These are phyloP conservation scores for Lytechinus pictus DNA, from an alignment of 35 echinoderm and acorn worm genomes.

Conservation along the genomic window DNA sequence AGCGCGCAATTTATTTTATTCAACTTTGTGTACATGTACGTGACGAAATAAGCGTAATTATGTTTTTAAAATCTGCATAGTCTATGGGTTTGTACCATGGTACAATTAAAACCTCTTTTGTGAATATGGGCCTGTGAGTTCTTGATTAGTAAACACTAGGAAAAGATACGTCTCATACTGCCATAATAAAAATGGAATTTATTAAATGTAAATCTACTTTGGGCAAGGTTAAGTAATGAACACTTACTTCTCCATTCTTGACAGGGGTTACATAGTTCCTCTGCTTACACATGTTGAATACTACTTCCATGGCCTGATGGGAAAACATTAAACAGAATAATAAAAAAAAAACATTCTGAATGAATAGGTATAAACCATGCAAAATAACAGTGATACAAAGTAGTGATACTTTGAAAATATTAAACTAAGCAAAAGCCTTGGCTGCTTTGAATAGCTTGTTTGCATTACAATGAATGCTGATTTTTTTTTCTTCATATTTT, in stretches of 20 bases:
- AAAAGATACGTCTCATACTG: no score
- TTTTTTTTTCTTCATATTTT: background rate
- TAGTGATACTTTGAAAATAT: background rate
- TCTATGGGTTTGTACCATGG: no score
- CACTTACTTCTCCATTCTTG: conserved; percentile 8
- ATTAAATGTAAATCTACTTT: no score
- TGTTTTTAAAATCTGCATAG: no score
- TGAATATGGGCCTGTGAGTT: no score
- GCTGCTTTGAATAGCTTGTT: background rate
- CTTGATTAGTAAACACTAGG: no score
- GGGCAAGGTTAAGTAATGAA: no score
- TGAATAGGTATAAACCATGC: background rate
- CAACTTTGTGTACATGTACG: no score
- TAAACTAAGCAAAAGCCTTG: background rate
- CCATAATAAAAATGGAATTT: no score
- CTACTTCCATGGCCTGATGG: conserved; percentile 8
- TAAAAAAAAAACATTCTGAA: background rate
- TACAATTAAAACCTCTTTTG: no score
- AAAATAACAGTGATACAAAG: background rate
- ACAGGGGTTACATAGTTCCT: background rate
- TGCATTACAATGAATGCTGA: background rate
- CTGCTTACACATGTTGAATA: conserved; percentile 17
- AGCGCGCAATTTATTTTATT: no score
- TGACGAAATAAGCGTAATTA: no score
- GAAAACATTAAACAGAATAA: background rate